Conservation (phyloP, 2,113 vertebrate genomes). For the Bujurquina vittata region DNA sequence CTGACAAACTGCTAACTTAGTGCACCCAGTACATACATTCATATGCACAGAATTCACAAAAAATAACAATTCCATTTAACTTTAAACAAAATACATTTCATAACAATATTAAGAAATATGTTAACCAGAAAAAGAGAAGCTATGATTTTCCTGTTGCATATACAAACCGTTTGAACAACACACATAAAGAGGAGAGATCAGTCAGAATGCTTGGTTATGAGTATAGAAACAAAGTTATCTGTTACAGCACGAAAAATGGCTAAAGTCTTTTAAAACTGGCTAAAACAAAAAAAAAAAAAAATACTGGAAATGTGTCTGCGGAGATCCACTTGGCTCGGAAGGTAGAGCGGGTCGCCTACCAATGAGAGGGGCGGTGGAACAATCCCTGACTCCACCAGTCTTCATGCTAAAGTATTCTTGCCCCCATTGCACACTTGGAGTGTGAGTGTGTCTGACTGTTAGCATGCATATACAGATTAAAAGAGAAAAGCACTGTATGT, state of each 20-base stretch:
- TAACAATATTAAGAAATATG: background rate
- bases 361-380: too few relatives aligned
- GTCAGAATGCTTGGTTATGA: background rate
- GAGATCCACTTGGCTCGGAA: too few relatives aligned
- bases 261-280: background rate
- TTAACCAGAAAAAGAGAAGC: background rate
- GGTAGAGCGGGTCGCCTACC: too few relatives aligned
- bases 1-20: too few relatives aligned
- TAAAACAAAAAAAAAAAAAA: background rate
- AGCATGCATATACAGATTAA: too few relatives aligned
- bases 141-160: background rate
- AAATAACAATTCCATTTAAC: background rate
- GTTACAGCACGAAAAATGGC: background rate
- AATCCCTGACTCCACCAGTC: too few relatives aligned
- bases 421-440: too few relatives aligned
- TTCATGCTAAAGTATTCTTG: too few relatives aligned
- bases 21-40: too few relatives aligned
- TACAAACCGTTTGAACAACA: background rate
- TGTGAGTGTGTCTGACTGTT: too few relatives aligned
- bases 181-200: background rate
- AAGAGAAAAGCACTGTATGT: background rate
- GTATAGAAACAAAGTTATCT: background rate
- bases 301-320: too few relatives aligned
- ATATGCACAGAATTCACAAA: too few relatives aligned
- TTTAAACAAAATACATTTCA: accelerated